Conservation (phyloP, 2,113 vertebrate genomes). For the Polyodon spathula region DNA sequence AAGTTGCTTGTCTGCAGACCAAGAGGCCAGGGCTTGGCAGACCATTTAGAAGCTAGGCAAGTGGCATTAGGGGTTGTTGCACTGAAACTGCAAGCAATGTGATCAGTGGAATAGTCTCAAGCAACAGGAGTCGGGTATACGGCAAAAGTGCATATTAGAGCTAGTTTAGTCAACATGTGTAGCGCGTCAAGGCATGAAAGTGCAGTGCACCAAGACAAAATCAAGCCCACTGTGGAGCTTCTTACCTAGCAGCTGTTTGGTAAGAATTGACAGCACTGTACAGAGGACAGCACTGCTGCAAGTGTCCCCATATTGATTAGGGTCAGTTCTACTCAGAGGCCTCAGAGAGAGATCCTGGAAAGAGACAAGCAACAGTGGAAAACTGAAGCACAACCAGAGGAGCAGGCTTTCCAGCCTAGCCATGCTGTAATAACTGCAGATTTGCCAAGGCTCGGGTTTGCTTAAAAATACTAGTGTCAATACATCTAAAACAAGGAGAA, state of each 20-base stretch:
- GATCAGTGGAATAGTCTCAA: not conserved
- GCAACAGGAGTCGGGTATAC: not conserved
- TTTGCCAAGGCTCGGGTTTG: not conserved
- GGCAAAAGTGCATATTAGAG: no score
- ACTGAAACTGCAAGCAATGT: not conserved
- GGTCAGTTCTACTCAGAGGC: conserved; percentile 37
- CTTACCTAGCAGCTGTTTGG: conserved; percentile 38
- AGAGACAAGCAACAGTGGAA: not conserved
- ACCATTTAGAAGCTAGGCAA: not conserved
- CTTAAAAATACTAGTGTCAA: no score
- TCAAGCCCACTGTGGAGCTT: not conserved
- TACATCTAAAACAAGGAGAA: no score
- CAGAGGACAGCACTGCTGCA: conserved; percentile 3
- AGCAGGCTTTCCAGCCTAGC: not conserved
- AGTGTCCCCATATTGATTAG: conserved; percentile 13
- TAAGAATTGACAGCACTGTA: conserved; percentile 30
- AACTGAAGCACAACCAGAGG: no score
- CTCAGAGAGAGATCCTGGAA: conserved; percentile 31
- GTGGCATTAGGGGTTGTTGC: not conserved
- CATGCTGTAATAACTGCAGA: not conserved
- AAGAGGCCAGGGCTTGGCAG: no score
- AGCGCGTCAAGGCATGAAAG: no score
- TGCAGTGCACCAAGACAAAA: not conserved
- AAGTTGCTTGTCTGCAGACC: no score
- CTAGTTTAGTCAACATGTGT: no score